Base-by-base conservation (phyloP, 2,888 invertebrate genomes). In the Eilema griseolum region DNA sequence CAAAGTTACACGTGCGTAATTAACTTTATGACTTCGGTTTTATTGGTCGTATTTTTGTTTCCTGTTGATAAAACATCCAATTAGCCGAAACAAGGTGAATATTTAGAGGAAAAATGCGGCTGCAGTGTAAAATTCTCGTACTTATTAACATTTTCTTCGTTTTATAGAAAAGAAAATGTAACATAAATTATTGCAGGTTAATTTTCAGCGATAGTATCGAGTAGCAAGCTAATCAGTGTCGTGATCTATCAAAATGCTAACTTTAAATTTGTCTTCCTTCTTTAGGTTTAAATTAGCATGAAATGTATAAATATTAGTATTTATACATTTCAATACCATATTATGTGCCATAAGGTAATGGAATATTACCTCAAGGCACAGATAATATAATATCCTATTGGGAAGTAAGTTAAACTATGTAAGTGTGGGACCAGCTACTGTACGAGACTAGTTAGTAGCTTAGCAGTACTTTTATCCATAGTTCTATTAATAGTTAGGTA, bases 1-100 rank as follows among this genome's bases (percentile, higher is more conserved):
- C 63, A 20, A 46, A 63, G 20, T 63, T 63, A 63, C 63, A 63
- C 41, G 41, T 63, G 24, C 26, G 24, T 24, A 26, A 46, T 41
- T 63, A 41, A 46, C 26, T 26, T 63, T 61, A 61, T 61, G 37
- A 61, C 4, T 62, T 16, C 5, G 5, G 41, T 24, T 62, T 62
- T 24, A 62, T 24, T 62, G 24, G 24, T 8, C 41, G 16, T 62
- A 24, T 62, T 33, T 37, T 62, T 62, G n/a, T 37, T 26, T 41
- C 23, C 24, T 16, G 37, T 59, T 59, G 23, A 59, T 59, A 23
- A 26, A 23, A 16, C 10, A 14, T 59, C 26, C 20, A 20, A 46
- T 5, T 26, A 26, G 26, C 28, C 20, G 52, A 52, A 52, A 52
- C n/a, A 59, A 28, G 59, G 26, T 16, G 23, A 16, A 8, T 59